Percentiles rank a stretch among this genome's conserved stretches.
These are phyloP conservation scores for Mythimna vitellina DNA, from an alignment of 2,888 invertebrate species.

Conservation along the genomic window DNA sequence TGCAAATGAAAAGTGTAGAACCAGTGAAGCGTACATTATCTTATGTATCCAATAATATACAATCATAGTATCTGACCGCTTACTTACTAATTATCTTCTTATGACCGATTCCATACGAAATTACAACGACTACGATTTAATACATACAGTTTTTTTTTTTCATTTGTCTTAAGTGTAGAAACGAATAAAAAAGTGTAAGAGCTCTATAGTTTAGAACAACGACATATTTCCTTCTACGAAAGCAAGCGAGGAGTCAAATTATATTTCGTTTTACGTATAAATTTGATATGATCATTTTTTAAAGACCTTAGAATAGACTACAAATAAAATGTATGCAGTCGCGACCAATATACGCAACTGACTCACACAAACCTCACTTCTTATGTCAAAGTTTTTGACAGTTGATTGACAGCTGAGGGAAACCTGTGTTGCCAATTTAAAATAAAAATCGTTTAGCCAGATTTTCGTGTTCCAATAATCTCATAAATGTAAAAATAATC, in stretches of 20 bases:
- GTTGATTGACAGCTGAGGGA: slow-evolving; percentile 18
- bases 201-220: slow-evolving; percentile 71
- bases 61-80: slow-evolving; percentile 81
- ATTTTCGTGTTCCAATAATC: slow-evolving; percentile 45
- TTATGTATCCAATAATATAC: slow-evolving; percentile 80
- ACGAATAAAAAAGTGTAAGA: slow-evolving; percentile 78
- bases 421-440: slow-evolving; percentile 28
- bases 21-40: slow-evolving; percentile 75
- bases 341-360: slow-evolving; percentile 55
- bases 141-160: slow-evolving; percentile 81
- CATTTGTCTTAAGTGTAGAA: slow-evolving; percentile 75
- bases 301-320: slow-evolving; percentile 80
- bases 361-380: not conserved
- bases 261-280: slow-evolving; percentile 85
- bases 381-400: slow-evolving; percentile 18
- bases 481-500: slow-evolving; percentile 49
- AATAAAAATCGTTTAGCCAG: slow-evolving; percentile 21
- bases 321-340: slow-evolving; percentile 72
- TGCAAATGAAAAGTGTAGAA: slow-evolving; percentile 55
- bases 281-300: slow-evolving; percentile 89
- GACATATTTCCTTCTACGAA: slow-evolving; percentile 76
- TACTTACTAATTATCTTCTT: slow-evolving; percentile 75
- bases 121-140: slow-evolving; percentile 85
- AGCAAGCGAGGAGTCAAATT: slow-evolving; percentile 81
- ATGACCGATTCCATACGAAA: slow-evolving; percentile 85